A percentile compares a stretch with the other conserved stretches of the same genome.
Evolutionary conservation across 2,113 vertebrate genomes (phyloP).

Genomic region (Aegotheles bennettii): DNA sequence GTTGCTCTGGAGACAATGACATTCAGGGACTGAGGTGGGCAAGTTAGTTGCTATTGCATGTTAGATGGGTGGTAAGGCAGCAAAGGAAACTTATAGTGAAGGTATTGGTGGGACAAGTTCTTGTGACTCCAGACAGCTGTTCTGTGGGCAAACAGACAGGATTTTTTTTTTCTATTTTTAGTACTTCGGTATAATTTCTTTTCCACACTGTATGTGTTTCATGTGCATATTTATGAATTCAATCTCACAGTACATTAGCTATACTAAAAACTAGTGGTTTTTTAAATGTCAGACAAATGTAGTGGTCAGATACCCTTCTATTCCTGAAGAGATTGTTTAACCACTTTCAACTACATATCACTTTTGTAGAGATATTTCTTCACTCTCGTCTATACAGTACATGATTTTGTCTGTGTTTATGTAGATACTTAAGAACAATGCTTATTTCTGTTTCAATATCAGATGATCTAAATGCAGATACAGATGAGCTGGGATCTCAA

Average conservation of each 20-base stretch:
- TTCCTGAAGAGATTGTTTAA: neutral
- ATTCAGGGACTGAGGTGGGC: neutral
- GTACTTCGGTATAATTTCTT: neutral
- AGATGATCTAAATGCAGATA: neutral
- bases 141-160: neutral
- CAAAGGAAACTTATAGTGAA: neutral
- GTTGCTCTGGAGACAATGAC: neutral
- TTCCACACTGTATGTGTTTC: neutral
- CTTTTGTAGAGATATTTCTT: neutral
- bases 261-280: neutral
- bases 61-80: neutral
- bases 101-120: neutral
- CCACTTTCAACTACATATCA: neutral
- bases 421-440: neutral
- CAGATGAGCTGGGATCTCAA: neutral
- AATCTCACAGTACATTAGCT: neutral
- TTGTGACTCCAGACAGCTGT: neutral
- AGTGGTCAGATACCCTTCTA: neutral
- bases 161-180: neutral
- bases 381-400: neutral
- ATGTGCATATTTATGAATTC: neutral
- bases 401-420: neutral
- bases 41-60: neutral
- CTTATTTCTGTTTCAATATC: neutral
- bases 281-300: neutral